Conservation (phyloP, 2,113 vertebrate species). For the Sander vitreus region DNA sequence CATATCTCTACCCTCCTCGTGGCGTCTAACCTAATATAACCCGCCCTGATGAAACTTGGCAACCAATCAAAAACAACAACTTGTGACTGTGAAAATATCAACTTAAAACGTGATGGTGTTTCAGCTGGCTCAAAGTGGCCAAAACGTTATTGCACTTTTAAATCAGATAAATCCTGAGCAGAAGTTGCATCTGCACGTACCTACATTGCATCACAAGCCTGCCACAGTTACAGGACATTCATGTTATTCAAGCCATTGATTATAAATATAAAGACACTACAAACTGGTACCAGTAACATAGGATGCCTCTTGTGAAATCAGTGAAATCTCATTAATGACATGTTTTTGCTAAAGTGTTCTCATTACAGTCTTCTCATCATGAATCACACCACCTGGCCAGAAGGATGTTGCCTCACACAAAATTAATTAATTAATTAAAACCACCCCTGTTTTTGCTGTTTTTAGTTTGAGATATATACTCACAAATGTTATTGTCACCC, state of each 20-base stretch:
- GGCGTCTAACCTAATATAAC: background rate
- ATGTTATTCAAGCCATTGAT: background rate
- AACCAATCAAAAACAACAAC: background rate
- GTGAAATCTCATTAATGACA: conserved; percentile 59
- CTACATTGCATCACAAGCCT: background rate
- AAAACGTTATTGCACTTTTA: background rate
- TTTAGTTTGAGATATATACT: conserved; percentile 20
- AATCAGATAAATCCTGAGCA: background rate
- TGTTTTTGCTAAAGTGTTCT: conserved; percentile 59
- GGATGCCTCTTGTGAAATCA: conserved; percentile 25
- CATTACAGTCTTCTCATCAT: conserved; percentile 49
- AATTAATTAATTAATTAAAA: conserved; percentile 9
- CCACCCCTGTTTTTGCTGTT: conserved; percentile 21
- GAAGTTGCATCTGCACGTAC: background rate
- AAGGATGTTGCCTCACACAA: conserved; percentile 27
- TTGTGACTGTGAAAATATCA: background rate
- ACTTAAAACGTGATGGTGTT: background rate
- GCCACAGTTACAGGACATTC: background rate
- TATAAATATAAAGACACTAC: background rate
- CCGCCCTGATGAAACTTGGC: background rate
- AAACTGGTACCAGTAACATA: background rate
- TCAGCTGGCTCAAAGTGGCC: background rate
- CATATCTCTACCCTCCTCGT: background rate
- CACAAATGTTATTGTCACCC: conserved; percentile 26
- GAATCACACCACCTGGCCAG: conserved; percentile 50